phyloP scores from a whole-genome alignment of 2,113 vertebrate genomes.

The Himantopus leucocephalus region DNA sequence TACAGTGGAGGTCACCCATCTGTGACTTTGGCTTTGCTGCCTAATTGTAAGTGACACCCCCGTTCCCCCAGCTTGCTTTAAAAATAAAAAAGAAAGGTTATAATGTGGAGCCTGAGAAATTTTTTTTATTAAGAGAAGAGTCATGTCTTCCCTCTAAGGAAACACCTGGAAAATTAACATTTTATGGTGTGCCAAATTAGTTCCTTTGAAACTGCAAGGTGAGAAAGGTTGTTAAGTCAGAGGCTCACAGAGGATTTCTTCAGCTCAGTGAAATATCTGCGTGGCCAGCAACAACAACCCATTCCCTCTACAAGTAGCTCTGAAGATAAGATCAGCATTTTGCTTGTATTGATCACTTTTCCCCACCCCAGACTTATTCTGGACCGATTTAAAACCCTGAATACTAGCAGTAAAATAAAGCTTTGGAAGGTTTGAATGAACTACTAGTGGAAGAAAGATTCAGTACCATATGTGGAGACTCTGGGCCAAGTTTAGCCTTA shows the following conservation, averaged over 20 bases:
- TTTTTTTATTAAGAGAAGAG: background rate
- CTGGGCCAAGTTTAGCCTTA: background rate
- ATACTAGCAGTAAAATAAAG: background rate
- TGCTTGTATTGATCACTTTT: background rate
- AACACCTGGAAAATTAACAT: conserved; percentile 57
- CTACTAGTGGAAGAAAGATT: background rate
- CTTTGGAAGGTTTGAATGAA: background rate
- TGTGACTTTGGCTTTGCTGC: conserved; percentile 11
- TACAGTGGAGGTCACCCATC: background rate
- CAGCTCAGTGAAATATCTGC: conserved; percentile 2
- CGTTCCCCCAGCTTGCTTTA: background rate
- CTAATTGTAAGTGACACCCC: background rate
- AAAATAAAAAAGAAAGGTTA: background rate
- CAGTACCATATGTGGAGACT: background rate
- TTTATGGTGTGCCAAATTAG: conserved; percentile 39
- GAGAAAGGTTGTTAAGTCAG: conserved; percentile 37
- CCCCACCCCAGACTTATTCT: background rate
- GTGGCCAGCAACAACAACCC: background rate
- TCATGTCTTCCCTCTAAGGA: conserved; percentile 40
- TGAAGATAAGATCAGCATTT: conserved; percentile 58
- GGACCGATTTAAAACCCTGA: background rate
- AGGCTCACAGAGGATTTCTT: conserved; percentile 37
- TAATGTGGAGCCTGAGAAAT: background rate
- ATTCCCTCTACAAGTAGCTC: conserved; percentile 27
- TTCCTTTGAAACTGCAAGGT: conserved; percentile 49